Evolutionary conservation across 2,797 vertebrate genomes (phyloP), one percentile per base, ranked within the genome.

Genomic region (Agapornis canus): DNA sequence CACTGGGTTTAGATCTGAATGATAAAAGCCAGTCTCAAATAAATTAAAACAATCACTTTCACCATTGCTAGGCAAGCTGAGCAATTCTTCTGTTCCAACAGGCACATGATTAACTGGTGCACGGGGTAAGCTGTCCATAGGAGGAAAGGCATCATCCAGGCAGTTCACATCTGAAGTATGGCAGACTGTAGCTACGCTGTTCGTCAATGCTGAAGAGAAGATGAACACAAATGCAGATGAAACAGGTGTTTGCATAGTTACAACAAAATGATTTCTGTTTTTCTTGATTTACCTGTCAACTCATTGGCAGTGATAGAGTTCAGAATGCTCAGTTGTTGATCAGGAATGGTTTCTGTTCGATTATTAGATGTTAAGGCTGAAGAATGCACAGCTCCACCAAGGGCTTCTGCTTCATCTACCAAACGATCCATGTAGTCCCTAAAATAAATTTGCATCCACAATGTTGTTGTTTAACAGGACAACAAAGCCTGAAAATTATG

Each of bases 401-500:
- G 97, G 10, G 99, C 98, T 95, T 99, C 99, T 4, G 99, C 99
- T 98, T 99, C 99, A 82, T 99, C 99, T 94, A 99, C 99, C 91
- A 99, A 98, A 76, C 99, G 98, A 98, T 99, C 99, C 99, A 99
- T 99, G 86, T 99, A 98, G 97, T 99, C 99, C 86, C 99, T 99
- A 75, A 64, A 89, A 83, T 20, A 75, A 87, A 18, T 78, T 79
- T 5, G 19, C 25, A 87, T 25, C 4, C 56, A 75, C 23, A 40
- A 43, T 5, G 2, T 8, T 7, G 12, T 49, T 60, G 68, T 29
- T 23, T 69, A 84, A 87, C 29, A 0, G 0, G n/a, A 86, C 87
- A 82, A 40, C 15, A 70, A 66, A 19, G 32, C n/a, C 47, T 91
- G 48, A 52, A 78, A 57, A 37, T 5, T 1, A 68, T 20, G 18